Conservation (phyloP, 2,113 vertebrate genomes). For the Penelope pileata region DNA sequence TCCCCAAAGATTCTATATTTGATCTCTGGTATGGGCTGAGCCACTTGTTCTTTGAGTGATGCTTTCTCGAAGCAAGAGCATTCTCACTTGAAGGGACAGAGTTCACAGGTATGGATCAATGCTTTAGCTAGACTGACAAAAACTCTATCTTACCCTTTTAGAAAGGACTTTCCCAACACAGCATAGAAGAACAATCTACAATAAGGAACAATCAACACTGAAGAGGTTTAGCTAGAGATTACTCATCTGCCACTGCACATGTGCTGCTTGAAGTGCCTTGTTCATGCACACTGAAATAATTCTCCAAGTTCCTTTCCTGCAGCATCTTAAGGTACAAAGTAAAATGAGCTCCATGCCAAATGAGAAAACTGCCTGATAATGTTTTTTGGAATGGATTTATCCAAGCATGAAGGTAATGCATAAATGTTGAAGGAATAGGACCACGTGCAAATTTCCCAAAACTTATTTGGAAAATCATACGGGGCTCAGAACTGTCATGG, state of each 20-base stretch:
- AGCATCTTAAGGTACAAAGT: not conserved
- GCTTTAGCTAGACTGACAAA: not conserved
- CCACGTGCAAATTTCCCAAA: not conserved
- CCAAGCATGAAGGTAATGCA: not conserved
- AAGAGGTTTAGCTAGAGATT: not conserved
- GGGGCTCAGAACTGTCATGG: not conserved
- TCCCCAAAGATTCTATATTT: not conserved
- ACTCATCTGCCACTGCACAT: not conserved
- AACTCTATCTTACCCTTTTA: not conserved
- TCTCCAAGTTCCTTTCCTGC: not conserved
- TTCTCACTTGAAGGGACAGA: not conserved
- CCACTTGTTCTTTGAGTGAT: not conserved
- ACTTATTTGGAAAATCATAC: not conserved
- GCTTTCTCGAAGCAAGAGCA: not conserved
- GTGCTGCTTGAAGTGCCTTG: rapidly evolving
- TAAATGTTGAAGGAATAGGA: not conserved
- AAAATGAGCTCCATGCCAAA: not conserved
- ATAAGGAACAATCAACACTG: not conserved
- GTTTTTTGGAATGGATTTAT: not conserved
- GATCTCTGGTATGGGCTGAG: too few relatives aligned
- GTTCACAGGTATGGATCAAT: not conserved
- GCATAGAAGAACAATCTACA: not conserved
- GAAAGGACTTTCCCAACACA: not conserved
- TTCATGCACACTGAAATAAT: not conserved
- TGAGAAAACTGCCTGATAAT: not conserved